Evolutionary conservation across 2,797 vertebrate species (phyloP), one percentile per base, ranked within the genome.

Genomic region (Catostomus latipinnis): DNA sequence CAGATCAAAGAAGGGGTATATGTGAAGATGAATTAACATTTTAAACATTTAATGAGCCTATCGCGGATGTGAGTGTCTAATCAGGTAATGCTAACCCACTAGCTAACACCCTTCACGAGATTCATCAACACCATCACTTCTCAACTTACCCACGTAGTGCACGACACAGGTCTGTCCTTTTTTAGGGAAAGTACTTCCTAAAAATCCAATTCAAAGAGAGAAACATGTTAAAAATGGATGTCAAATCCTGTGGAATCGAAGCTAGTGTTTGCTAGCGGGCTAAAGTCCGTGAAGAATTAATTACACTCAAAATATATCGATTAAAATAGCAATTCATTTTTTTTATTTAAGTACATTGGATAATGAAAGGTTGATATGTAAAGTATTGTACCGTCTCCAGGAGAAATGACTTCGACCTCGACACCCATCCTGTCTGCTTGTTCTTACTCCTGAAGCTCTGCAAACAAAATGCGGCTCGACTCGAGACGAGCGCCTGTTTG

Each of bases 101-200:
- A 8, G 70, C 78, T 80, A 73, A 72, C 69, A 57, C 77, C 48
- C 68, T 63, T 78, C 34, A 12, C 8, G 48, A 9, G 9, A 69
- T 4, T 43, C 54, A 69, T 43, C 13, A 71, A 65, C 34, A 63
- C 43, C 8, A 78, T 50, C 68, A 8, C 34, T 46, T 58, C 52
- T 67, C 34, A 52, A 96, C 97, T 97, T 92, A 98, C 97, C 97
- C n/a, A 96, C 95, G 91, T 98, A 98, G 87, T 98, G 97, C 88
- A 98, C 97, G 90, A 97, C 95, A 82, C 96, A 97, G 80, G 95
- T 96, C 95, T 98, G 97, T 78, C 97, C 97, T 89, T 95, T 96
- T 88, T 96, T 97, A 77, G 97, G 97, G 88, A 96, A 98, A 91
- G 96, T 98, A 93, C 95, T 94, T 91, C 97, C 97, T 98, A 91